phyloP scores from a whole-genome alignment of 2,888 invertebrate genomes.

The Aelia acuminata region DNA sequence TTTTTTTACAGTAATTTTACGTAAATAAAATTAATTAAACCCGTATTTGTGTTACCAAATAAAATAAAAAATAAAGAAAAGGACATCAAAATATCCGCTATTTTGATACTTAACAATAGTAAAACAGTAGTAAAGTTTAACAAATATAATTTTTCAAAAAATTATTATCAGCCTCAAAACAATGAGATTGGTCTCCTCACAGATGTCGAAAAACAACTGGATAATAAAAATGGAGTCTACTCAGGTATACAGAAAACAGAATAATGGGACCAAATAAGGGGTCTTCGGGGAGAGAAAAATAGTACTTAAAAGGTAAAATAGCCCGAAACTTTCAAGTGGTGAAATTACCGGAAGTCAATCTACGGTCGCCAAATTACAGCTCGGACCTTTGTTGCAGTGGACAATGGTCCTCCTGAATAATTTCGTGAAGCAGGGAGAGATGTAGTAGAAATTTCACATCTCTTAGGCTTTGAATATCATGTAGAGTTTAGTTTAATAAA shows the following conservation, averaged over 20 bases:
- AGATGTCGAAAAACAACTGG: not conserved
- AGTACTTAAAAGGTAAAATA: constrained; percentile 38
- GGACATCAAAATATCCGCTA: too few relatives aligned
- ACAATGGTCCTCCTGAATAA: not conserved
- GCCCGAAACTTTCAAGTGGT: not conserved
- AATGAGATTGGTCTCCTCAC: not conserved
- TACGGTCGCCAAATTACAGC: constrained; percentile 16
- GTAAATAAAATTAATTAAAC: too few relatives aligned
- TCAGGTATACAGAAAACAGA: not conserved
- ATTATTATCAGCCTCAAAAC: too few relatives aligned
- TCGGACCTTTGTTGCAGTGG: not conserved
- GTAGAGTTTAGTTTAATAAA: too few relatives aligned
- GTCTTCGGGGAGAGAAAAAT: not conserved
- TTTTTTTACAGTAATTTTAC: too few relatives aligned
- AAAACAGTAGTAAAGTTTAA: too few relatives aligned
- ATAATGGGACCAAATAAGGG: not conserved
- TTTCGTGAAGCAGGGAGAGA: not conserved
- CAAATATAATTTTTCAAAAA: too few relatives aligned
- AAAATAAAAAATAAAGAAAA: too few relatives aligned
- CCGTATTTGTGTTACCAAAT: too few relatives aligned
- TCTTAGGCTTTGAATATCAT: too few relatives aligned
- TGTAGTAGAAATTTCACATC: too few relatives aligned
- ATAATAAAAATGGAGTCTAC: not conserved
- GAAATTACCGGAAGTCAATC: constrained; percentile 46
- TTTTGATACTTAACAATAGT: too few relatives aligned